These are phyloP conservation scores for Helicorthomorpha holstii DNA, from an alignment of 1,140 invertebrate genomes.

Conservation along the genomic window DNA sequence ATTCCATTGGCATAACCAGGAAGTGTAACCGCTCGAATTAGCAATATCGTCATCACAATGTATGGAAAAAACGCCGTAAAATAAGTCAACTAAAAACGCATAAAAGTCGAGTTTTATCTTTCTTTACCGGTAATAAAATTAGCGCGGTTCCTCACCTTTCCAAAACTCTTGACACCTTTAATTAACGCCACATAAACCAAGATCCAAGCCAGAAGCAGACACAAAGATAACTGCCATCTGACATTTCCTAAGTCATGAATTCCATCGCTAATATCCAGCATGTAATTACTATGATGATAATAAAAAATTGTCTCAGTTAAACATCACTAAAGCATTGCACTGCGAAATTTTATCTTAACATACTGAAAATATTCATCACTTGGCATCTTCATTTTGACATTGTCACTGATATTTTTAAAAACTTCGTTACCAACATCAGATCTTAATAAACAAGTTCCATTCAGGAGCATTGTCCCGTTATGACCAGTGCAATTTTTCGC, in stretches of 20 bases:
- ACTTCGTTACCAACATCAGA: conserved; percentile 35
- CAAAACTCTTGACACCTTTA: conserved; percentile 66
- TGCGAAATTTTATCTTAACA: too few relatives aligned
- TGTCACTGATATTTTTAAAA: conserved; percentile 39
- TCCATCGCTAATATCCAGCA: conserved; percentile 48
- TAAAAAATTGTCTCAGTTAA: conserved; percentile 10
- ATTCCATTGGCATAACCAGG: conserved; percentile 60
- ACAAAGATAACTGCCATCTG: conserved; percentile 50
- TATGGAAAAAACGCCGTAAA: conserved; percentile 74
- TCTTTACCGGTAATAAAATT: background rate
- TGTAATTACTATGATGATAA: conserved; percentile 39
- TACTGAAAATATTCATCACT: conserved; percentile 74
- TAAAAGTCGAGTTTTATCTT: background rate
- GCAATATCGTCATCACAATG: conserved; percentile 58
- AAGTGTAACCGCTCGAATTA: conserved; percentile 59
- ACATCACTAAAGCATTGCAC: too few relatives aligned
- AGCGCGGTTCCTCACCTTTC: conserved; percentile 37
- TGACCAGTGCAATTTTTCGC: conserved; percentile 23
- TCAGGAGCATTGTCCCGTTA: conserved; percentile 19
- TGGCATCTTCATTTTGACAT: conserved; percentile 38
- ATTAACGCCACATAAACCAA: conserved; percentile 61
- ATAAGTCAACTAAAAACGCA: conserved; percentile 43
- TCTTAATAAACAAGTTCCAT: conserved; percentile 19
- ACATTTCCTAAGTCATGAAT: conserved; percentile 54
- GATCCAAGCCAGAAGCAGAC: conserved; percentile 55